A percentile compares a stretch with the other conserved stretches of the same genome.
These are phyloP conservation scores for Crossoptilon crossoptilon DNA, from an alignment of 2,797 vertebrate species.

Conservation along the genomic window DNA sequence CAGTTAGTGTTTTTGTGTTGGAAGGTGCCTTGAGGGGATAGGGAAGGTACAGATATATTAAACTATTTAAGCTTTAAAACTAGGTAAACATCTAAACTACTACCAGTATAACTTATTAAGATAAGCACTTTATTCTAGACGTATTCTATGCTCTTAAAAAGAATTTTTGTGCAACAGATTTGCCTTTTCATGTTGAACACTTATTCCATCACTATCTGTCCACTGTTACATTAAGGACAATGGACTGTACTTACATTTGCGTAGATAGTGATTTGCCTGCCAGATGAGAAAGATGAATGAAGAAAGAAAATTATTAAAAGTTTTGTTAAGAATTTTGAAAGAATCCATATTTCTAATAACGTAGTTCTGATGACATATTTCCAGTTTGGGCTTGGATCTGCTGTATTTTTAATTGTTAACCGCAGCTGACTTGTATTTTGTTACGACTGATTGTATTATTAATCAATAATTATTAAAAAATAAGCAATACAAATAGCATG, in stretches of 20 bases:
- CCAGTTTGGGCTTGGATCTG: background rate
- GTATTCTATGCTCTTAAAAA: background rate
- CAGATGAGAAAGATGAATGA: background rate
- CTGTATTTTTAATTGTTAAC: background rate
- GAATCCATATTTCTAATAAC: background rate
- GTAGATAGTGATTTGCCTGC: slow-evolving; percentile 24
- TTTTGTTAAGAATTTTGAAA: background rate
- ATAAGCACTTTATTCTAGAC: slow-evolving; percentile 59
- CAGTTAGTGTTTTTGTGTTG: slow-evolving; percentile 2
- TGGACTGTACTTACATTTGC: slow-evolving; percentile 44
- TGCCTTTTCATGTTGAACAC: background rate
- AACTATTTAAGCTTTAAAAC: slow-evolving; percentile 44
- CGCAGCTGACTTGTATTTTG: background rate
- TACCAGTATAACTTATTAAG: slow-evolving; percentile 17
- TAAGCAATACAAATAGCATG: background rate
- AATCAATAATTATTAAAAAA: background rate
- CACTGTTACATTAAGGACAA: background rate
- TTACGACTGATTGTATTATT: background rate
- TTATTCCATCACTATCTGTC: background rate
- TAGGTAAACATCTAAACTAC: background rate
- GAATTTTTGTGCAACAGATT: background rate
- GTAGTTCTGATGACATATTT: background rate
- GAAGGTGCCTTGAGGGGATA: slow-evolving; percentile 36
- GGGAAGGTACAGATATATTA: background rate
- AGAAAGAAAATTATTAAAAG: background rate